Base-by-base conservation (phyloP, 2,113 vertebrate species). In the Bagarius yarrelli region DNA sequence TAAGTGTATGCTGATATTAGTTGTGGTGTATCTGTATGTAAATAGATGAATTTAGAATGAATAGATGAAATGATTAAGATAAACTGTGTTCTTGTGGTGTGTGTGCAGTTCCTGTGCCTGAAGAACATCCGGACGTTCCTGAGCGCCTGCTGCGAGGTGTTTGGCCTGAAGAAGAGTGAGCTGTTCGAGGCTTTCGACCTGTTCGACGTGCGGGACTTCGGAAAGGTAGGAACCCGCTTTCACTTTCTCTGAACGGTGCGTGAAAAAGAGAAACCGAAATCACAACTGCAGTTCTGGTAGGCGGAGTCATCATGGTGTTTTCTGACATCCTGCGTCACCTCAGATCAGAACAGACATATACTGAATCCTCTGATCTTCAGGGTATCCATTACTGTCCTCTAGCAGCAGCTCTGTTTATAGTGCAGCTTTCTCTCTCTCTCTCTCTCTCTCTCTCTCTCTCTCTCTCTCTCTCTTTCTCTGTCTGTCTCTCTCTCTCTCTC, bases 61-160 rank as follows among this genome's bases (percentile, higher is more conserved):
- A n/a, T n/a, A n/a, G n/a, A n/a, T n/a, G n/a, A 8, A 8, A 21
- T 23, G 23, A 60, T 60, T 25, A 60, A 36, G 19, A 66, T 66
- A 36, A 19, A 2, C 4, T 36, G 19, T 50, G 32, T 44, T 13
- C 69, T 44, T 53, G 21, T 77, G 5, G 86, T 50, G 87, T 64
- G 87, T 79, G 74, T 79, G 63, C 4, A 21, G 74, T 30, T 52
- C 3, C 95, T 99, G 73, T 99, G 97, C 89, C 88, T 99, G 94
- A 99, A 99, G 94, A 99, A 99, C 78, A 99, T 98, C 92, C 92
- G 98, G 86, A 99, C 97, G 0, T 99, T 99, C 86, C 94, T 99
- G 87, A 86, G 85, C 0, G 94, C 94, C 4, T 99, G 97, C 88
- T 94, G 90, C 21, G 96, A 98, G 55, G 92, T 89, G 2, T 98